phyloP scores from a whole-genome alignment of 2,888 invertebrate species.

The Drosophila paranaensis region DNA sequence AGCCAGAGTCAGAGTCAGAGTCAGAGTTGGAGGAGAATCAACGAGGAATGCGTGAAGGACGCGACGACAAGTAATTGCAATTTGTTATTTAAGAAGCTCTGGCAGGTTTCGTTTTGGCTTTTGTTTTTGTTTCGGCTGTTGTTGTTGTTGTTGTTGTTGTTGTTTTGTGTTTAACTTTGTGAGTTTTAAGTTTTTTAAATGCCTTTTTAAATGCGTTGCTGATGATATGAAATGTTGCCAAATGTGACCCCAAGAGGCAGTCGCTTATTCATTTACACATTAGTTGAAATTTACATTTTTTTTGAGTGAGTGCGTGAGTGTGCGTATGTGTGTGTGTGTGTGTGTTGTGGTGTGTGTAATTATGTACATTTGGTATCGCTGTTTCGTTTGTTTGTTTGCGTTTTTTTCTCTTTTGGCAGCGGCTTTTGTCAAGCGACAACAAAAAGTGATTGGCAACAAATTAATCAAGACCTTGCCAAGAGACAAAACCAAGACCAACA shows the following conservation, averaged over 20 bases:
- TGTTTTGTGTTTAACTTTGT: background rate
- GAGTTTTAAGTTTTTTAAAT: conserved; percentile 47
- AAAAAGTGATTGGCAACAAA: conserved; percentile 79
- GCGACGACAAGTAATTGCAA: conserved; percentile 48
- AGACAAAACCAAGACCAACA: conserved; percentile 42
- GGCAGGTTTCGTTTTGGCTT: conserved; percentile 17
- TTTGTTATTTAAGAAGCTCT: conserved; percentile 60
- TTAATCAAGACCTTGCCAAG: conserved; percentile 77
- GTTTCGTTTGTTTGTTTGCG: conserved; percentile 46
- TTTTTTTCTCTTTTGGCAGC: conserved; percentile 60
- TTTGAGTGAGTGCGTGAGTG: background rate
- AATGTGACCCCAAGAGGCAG: conserved; percentile 76
- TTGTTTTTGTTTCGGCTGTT: background rate
- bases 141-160: background rate
- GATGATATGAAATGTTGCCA: conserved; percentile 76
- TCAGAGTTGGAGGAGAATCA: conserved; percentile 37
- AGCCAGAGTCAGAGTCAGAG: conserved; percentile 35
- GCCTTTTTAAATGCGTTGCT: conserved; percentile 69
- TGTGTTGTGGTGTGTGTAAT: conserved; percentile 9
- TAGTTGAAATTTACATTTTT: conserved; percentile 71
- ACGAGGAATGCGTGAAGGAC: conserved; percentile 78
- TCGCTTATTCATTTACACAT: conserved; percentile 74
- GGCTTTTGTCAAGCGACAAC: conserved; percentile 73
- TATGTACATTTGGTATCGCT: conserved; percentile 42
- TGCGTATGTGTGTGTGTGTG: background rate